Conservation (phyloP, 2,888 invertebrate genomes). For the Agriopis marginaria region DNA sequence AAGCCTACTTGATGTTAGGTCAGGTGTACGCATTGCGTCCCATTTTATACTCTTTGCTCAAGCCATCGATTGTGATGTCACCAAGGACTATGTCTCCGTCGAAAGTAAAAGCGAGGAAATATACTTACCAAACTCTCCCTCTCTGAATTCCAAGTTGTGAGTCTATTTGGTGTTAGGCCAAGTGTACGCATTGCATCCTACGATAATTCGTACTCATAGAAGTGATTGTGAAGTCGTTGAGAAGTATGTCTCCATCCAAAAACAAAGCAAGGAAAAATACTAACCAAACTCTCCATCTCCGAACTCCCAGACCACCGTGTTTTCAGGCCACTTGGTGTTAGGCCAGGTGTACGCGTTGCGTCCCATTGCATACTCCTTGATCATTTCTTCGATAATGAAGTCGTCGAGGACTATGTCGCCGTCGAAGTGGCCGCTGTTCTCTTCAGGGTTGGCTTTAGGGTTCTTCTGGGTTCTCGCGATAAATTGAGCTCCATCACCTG, state of each 20-base stretch:
- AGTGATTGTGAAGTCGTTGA: too few relatives aligned
- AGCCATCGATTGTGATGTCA: too few relatives aligned
- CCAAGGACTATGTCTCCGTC: too few relatives aligned
- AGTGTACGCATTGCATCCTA: background rate
- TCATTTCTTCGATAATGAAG: conserved; percentile 66
- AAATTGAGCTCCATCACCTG: conserved; percentile 59
- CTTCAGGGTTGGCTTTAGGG: conserved; percentile 66
- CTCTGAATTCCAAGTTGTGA: background rate
- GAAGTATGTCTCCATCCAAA: background rate
- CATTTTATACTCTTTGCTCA: background rate
- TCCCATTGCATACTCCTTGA: conserved; percentile 66
- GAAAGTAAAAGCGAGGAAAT: too few relatives aligned
- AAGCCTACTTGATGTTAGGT: background rate
- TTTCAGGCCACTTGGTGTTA: conserved; percentile 72
- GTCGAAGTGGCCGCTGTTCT: conserved; percentile 74
- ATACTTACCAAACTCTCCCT: too few relatives aligned
- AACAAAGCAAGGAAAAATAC: background rate
- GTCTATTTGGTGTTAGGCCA: background rate
- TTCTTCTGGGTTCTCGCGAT: conserved; percentile 49
- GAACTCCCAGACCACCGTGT: conserved; percentile 74
- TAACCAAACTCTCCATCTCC: conserved; percentile 66
- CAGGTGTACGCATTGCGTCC: background rate
- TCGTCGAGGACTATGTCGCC: conserved; percentile 79
- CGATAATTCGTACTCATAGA: background rate
- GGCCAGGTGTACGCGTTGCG: conserved; percentile 73